A percentile compares a stretch with the other conserved stretches of the same genome.
Conservation (phyloP, 2,797 vertebrate species). For the Salarias fasciatus region DNA sequence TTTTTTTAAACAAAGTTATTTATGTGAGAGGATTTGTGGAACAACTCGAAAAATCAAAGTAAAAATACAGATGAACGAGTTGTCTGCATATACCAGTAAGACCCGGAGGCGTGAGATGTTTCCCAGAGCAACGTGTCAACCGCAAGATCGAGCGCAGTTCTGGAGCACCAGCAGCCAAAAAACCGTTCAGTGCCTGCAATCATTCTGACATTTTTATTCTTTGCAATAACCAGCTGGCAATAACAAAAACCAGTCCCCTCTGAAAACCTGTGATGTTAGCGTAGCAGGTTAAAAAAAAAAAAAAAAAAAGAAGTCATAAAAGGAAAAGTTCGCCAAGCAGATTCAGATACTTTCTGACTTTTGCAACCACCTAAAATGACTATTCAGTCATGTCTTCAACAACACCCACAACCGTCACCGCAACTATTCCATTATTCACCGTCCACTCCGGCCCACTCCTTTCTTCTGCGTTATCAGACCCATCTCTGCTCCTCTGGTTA, state of each 20-base stretch:
- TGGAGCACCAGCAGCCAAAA: neutral
- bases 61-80: slow-evolving; percentile 2
- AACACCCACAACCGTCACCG: slow-evolving; percentile 61
- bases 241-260: neutral
- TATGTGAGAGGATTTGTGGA: no score
- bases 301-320: slow-evolving; percentile 2
- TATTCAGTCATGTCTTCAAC: slow-evolving; percentile 64
- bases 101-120: neutral
- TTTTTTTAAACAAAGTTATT: no score
- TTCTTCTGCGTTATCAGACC: slow-evolving; percentile 67
- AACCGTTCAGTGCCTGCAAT: neutral
- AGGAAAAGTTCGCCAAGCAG: slow-evolving; percentile 4
- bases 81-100: neutral
- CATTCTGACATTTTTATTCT: slow-evolving; percentile 5
- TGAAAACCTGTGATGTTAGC: slow-evolving; percentile 27
- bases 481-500: slow-evolving; percentile 57
- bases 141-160: neutral
- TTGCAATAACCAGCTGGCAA: slow-evolving; percentile 14
- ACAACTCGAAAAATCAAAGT: slow-evolving; percentile 1
- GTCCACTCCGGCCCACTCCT: slow-evolving; percentile 52
- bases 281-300: slow-evolving; percentile 4
- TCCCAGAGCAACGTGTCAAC: neutral
- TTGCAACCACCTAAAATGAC: slow-evolving; percentile 39
- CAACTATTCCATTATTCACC: slow-evolving; percentile 68
- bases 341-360: slow-evolving; percentile 20